Evolutionary conservation across 1,140 invertebrate genomes (phyloP).

Genomic region (Drosophila tani): DNA sequence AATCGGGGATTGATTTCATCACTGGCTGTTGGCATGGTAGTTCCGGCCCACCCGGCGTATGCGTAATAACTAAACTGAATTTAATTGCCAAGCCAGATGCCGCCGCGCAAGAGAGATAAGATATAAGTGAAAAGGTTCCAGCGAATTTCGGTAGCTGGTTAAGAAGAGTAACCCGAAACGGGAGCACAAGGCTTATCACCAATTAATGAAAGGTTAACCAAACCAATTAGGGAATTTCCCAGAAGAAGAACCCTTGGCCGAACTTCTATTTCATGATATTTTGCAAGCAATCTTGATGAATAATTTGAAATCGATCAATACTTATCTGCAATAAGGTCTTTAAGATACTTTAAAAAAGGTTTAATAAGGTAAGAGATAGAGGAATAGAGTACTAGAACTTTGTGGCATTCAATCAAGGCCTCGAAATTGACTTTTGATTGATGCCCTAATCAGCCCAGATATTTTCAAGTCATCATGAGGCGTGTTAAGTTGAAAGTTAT

Average conservation of each 20-base stretch:
- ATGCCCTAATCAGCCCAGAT: slow-evolving; percentile 15
- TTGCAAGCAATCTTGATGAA: not conserved
- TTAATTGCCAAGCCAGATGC: slow-evolving; percentile 21
- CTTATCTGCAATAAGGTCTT: not conserved
- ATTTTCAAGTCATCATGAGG: slow-evolving; percentile 23
- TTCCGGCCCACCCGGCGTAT: slow-evolving; percentile 40
- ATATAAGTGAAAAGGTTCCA: slow-evolving; percentile 26
- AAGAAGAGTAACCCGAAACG: slow-evolving; percentile 30
- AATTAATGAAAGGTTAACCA: slow-evolving; percentile 44
- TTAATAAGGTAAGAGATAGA: no score
- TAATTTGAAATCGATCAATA: slow-evolving; percentile 48
- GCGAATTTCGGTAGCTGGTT: slow-evolving; percentile 32
- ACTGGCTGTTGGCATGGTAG: slow-evolving; percentile 38
- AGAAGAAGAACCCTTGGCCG: not conserved
- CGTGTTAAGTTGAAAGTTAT: slow-evolving; percentile 2
- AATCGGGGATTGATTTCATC: slow-evolving; percentile 59
- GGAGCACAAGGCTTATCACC: slow-evolving; percentile 36
- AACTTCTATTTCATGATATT: slow-evolving; percentile 37
- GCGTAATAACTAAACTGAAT: slow-evolving; percentile 52
- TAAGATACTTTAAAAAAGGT: not conserved
- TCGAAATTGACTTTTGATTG: slow-evolving; percentile 8
- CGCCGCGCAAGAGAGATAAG: slow-evolving; percentile 29
- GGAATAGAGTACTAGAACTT: not conserved
- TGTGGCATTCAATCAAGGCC: not conserved
- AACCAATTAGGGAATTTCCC: slow-evolving; percentile 28